Base-by-base conservation (phyloP, 1,140 invertebrate species). In the Metopolophium dirhodum region DNA sequence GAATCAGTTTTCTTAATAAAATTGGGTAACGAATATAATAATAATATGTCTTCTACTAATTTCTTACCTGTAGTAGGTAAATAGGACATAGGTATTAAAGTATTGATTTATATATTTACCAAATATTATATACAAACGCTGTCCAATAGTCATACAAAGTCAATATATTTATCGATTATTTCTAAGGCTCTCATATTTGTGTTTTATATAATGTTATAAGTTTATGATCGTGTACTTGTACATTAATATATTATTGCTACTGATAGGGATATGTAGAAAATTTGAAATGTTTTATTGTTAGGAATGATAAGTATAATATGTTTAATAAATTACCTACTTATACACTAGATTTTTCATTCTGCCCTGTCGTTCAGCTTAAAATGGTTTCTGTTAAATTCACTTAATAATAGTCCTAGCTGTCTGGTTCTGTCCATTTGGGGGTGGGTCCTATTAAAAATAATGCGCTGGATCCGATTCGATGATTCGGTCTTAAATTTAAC, bases 201-300 rank as follows among this genome's bases (percentile, higher is more conserved):
- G 6, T n/a, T 77, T 14, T 77, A n/a, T 18, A 18, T 77, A n/a
- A 7, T 77, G 4, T 30, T 68, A n/a, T 68, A 68, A 68, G 61
- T 68, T 54, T 54, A 54, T 23, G 22, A 54, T 22, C 37, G 22
- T 54, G 6, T 54, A 54, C 22, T 54, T 54, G 20, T 7, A 54
- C 22, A 54, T 23, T 22, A 7, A 51, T 47, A 54, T 18, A 18
- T 22, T 18, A 18, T 22, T 54, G 7, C 14, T 77, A 77, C 30
- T n/a, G 14, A 77, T 0, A n/a, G 30, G 14, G n/a, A 77, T 77
- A 77, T 35, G 6, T 77, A 7, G 61, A n/a, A n/a, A 68, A n/a
- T n/a, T n/a, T n/a, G 61, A 77, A 77, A 77, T 77, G n/a, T n/a
- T n/a, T 77, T 77, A n/a, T n/a, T n/a, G 14, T 77, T 77, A n/a